Base-by-base conservation (phyloP, 2,888 invertebrate genomes). In the Dryocosmus kuriphilus region DNA sequence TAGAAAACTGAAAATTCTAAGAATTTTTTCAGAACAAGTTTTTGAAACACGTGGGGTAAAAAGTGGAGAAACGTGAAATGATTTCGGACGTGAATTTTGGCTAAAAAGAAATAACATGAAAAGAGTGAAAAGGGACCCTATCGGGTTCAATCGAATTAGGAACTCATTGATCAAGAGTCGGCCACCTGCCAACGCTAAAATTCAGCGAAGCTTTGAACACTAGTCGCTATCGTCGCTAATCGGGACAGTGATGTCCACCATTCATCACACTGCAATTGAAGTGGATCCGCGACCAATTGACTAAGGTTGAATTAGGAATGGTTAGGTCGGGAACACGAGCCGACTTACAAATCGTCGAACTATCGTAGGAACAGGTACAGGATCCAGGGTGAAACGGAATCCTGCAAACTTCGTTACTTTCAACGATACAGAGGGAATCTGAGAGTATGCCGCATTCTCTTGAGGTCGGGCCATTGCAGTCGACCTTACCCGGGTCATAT, bases 321-420 rank as follows among this genome's bases (percentile, higher is more conserved):
- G 71, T 71, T 71, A 51, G 51, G 71, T 71, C 30, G 27, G 30
- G 71, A 71, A 51, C 71, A 71, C 51, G 32, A 71, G 71, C 6
- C 71, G 71, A 71, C 71, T 71, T 71, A 51, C 71, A 71, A 71
- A 71, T 71, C 51, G 51, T 32, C 41, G n/a, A 30, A 46, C 46
- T 27, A 51, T n/a, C 51, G 41, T 22, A 71, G 11, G 51, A 51
- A 71, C 51, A 51, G 46, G 51, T 71, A 71, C 30, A 46, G 71
- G 14, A n/a, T 46, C 46, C 61, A 67, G 41, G 57, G 76, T 41
- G 74, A 80, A 83, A 81, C 76, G 80, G 81, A 82, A 82, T 81
- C 75, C 76, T 75, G 75, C 79, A 80, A 82, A 80, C 83, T 81
- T 82, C 81, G 79, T 81, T 83, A 80, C 67, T 76, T 61, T 41